These are phyloP conservation scores for Odontamblyopus lacepedii DNA, from an alignment of 2,797 vertebrate species.

Conservation along the genomic window DNA sequence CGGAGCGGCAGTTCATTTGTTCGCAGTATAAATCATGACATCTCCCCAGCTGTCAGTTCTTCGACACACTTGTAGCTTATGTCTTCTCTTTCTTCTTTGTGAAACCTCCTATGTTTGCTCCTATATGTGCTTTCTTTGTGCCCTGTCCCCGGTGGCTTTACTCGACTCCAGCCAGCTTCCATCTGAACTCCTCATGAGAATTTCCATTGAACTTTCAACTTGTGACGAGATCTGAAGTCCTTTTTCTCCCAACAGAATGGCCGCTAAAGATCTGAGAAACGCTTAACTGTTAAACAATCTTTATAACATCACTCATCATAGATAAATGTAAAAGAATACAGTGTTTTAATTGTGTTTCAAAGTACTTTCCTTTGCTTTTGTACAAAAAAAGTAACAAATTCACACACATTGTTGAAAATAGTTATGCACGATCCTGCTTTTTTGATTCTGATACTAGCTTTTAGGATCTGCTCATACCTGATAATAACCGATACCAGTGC, in stretches of 20 bases:
- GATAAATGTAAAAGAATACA: no score
- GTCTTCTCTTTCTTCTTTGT: conserved; percentile 22
- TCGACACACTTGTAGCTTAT: conserved; percentile 21
- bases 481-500: no score
- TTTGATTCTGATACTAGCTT: no score
- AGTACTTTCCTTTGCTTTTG: no score
- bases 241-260: neutral
- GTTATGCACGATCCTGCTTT: no score
- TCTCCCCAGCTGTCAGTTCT: neutral
- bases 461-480: no score
- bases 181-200: conserved; percentile 44
- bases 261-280: neutral
- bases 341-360: no score
- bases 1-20: conserved; percentile 10
- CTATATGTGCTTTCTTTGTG: conserved; percentile 42
- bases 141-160: conserved; percentile 48
- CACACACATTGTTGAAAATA: no score
- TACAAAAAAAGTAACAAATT: no score
- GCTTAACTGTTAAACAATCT: neutral
- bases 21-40: neutral
- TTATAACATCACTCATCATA: neutral
- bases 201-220: conserved; percentile 47
- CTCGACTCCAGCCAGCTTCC: conserved; percentile 41
- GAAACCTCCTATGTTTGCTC: conserved; percentile 26
- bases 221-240: conserved; percentile 7